Base-by-base conservation (phyloP, 2,797 vertebrate species). In the Anguilla megastoma region DNA sequence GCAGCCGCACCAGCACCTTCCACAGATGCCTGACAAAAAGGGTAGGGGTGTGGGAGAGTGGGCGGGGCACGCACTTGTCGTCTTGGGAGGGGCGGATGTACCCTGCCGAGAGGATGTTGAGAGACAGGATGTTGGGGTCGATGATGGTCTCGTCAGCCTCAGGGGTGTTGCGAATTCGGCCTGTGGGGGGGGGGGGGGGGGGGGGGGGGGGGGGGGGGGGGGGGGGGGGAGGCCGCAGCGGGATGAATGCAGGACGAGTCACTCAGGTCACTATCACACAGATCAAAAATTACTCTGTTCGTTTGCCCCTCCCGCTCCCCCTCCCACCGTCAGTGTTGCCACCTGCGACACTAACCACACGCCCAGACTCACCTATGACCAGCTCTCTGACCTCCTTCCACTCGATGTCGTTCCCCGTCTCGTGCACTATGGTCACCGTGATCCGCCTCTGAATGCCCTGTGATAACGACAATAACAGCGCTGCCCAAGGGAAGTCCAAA, bases 361-460 rank as follows among this genome's bases (percentile, higher is more conserved):
- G 85, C 50, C 7, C 1, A 45, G 87, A 92, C 98, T 95, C 93
- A 99, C 99, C 99, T 85, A 99, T 98, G 87, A 99, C 99, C 87
- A 99, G 96, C 93, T 99, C 99, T 2, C 97, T 96, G 84, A 99
- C 96, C 89, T 99, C 99, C 90, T 96, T 98, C 99, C 99, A 99
- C 88, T 94, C 95, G 86, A 99, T 95, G 85, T 99, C 97, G 83
- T 96, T 97, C 74, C 97, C 98, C 0, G 98, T 96, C 91, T 99
- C 99, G 0, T 99, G 99, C 52, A 99, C 97, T 85, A 99, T 96
- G 0, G 98, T 99, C 71, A 99, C 97, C 0, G 97, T 96, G 89
- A 99, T 96, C 91, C 99, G 97, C 89, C 99, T 97, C 94, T 99
- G 99, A 88, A 99, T 98, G 89, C 99, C 98, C 99, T 99, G 93